These are phyloP conservation scores for Hydrochoerus hydrochaeris DNA, from an alignment of 2,113 vertebrate genomes.

Conservation along the genomic window DNA sequence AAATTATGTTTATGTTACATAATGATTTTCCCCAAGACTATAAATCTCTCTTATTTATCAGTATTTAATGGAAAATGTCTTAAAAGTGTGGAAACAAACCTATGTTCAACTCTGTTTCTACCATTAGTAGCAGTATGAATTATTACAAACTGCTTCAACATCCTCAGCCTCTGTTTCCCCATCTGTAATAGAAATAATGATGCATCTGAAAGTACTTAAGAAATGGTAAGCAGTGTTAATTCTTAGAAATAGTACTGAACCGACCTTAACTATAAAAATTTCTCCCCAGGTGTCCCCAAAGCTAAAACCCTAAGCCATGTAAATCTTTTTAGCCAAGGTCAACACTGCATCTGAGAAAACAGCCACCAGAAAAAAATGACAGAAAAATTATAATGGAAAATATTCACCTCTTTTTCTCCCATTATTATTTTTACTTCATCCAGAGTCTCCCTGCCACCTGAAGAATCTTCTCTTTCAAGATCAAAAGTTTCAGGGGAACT, in stretches of 20 bases:
- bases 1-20: background rate
- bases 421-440: conserved; percentile 80
- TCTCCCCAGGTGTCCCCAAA: conserved; percentile 19
- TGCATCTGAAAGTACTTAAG: conserved; percentile 30
- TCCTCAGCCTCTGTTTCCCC: conserved; percentile 24
- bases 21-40: background rate
- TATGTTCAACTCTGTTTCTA: conserved; percentile 47
- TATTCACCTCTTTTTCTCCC: conserved; percentile 63
- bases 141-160: conserved; percentile 45
- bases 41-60: conserved; percentile 47
- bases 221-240: conserved; percentile 39
- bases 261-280: conserved; percentile 56
- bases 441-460: conserved; percentile 59
- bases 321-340: conserved; percentile 46
- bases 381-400: conserved; percentile 29
- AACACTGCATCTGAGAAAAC: conserved; percentile 27
- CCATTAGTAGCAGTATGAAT: conserved; percentile 29
- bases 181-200: conserved; percentile 54
- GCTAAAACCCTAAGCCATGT: conserved; percentile 22
- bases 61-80: conserved; percentile 15
- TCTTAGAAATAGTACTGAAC: conserved; percentile 54
- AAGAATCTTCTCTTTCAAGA: conserved; percentile 76
- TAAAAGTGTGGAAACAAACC: conserved; percentile 34
- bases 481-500: conserved; percentile 83
- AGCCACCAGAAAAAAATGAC: conserved; percentile 46